Evolutionary conservation across 2,888 invertebrate genomes (phyloP), one percentile per base, ranked within the genome.

Genomic region (Gordius sp.): DNA sequence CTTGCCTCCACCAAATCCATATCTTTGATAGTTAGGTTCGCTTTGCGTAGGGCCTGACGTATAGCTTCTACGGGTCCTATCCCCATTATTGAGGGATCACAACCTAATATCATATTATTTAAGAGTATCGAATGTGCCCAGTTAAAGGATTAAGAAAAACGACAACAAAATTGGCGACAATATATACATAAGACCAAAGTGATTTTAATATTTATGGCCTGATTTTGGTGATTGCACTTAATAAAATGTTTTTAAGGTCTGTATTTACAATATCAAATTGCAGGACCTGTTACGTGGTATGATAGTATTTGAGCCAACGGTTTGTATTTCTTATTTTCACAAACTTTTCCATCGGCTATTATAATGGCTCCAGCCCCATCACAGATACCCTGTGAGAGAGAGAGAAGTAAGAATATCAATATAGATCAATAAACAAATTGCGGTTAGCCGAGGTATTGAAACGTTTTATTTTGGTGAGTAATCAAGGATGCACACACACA

Each of bases 81-180:
- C 58, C 91, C 93, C 93, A 97, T 97, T 64, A 97, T 86, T 66
- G 79, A 79, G 47, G 97, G 97, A 64, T 91, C 91, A 53, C 89
- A 89, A 47, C 74, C 73, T 68, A 60, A 25, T 57, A 59, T 52
- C 41, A 53, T 23, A 59, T 23, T n/a, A n/a, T n/a, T n/a, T n/a
- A n/a, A n/a, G n/a, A n/a, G n/a, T n/a, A n/a, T n/a, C n/a, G n/a
- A n/a, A n/a, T n/a, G n/a, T n/a, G n/a, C n/a, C n/a, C n/a, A n/a
- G n/a, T n/a, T n/a, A n/a, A n/a, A n/a, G n/a, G n/a, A n/a, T n/a
- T n/a, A n/a, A n/a, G n/a, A n/a, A n/a, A n/a, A n/a, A n/a, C n/a
- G n/a, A n/a, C n/a, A n/a, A n/a, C n/a, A n/a, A n/a, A n/a, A n/a
- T n/a, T n/a, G n/a, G n/a, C n/a, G n/a, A n/a, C n/a, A n/a, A n/a